Base-by-base conservation (phyloP, 2,113 vertebrate species). In the Calonectris borealis region DNA sequence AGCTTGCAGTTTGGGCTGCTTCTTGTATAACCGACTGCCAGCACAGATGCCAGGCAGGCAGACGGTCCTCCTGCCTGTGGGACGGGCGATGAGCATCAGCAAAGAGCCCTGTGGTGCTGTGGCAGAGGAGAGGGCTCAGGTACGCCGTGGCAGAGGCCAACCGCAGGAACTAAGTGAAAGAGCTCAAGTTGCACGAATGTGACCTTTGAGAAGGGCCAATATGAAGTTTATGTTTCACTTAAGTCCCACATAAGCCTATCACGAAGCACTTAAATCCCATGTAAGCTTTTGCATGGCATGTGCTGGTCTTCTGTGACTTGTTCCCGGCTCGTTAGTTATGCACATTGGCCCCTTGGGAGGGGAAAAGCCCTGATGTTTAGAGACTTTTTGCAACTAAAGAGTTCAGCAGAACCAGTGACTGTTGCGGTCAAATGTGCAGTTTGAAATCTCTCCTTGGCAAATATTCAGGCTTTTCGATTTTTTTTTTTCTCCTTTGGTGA, bases 141-240 rank as follows among this genome's bases (percentile, higher is more conserved):
- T 77, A 54, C 2, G 0, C 32, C 1, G 1, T 7, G 3, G 64
- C 58, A 44, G 3, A 0, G 60, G 64, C 57, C 5, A 2, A 10
- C 55, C 8, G 8, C 42, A 64, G 64, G 44, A 71, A 51, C 69
- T 18, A 7, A 87, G 44, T 1, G 7, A 36, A 52, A 76, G 36
- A 87, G 81, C 89, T 95, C 66, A 7, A 42, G 36, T 3, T 96
- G 81, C 83, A 94, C 2, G 2, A 31, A 5, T 27, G 77, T 85
- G 95, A 89, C 81, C 95, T 82, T 51, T 94, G 73, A 36, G 4
- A 38, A 81, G 82, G 93, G 93, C 89, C 60, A 77, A 55, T 81
- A 64, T 93, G 93, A 83, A 89, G 91, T 95, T 95, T 94, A 40
- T 83, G 91, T 85, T 93, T 93, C 95, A 51, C 91, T 90, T 86